These are phyloP conservation scores for Lissonota sp. DNA, from an alignment of 2,888 invertebrate genomes.

Conservation along the genomic window DNA sequence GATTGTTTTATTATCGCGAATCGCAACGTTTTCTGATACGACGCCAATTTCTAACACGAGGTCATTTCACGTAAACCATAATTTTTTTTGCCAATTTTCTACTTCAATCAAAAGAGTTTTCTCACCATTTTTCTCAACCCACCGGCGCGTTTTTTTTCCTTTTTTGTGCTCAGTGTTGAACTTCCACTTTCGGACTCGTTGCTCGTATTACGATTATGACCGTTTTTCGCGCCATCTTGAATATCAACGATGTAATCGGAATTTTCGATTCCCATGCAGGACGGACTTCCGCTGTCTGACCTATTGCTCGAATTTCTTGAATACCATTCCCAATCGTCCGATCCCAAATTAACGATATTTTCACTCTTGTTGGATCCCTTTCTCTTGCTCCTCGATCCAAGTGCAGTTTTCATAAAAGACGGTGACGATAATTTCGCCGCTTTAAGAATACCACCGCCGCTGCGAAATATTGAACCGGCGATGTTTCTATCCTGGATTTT, in stretches of 20 bases:
- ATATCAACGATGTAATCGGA: slow-evolving; percentile 35
- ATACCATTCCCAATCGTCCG: slow-evolving; percentile 80
- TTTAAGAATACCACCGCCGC: slow-evolving; percentile 69
- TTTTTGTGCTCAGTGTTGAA: slow-evolving; percentile 80
- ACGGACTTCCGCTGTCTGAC: slow-evolving; percentile 68
- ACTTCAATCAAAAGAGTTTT: slow-evolving; percentile 90
- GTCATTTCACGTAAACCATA: neutral
- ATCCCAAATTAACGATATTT: slow-evolving; percentile 73
- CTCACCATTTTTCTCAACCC: slow-evolving; percentile 91
- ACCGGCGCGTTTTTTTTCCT: slow-evolving; percentile 87
- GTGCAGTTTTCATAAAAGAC: slow-evolving; percentile 84
- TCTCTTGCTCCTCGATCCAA: slow-evolving; percentile 81
- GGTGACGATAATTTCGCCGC: slow-evolving; percentile 77
- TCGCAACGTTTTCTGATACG: neutral
- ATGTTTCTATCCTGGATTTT: slow-evolving; percentile 29
- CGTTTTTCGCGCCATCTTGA: slow-evolving; percentile 59
- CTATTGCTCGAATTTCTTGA: slow-evolving; percentile 68
- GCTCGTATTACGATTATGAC: slow-evolving; percentile 73
- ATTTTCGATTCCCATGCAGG: slow-evolving; percentile 42
- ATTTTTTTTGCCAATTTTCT: slow-evolving; percentile 46
- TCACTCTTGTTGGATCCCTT: slow-evolving; percentile 68
- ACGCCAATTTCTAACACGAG: slow-evolving; percentile 1
- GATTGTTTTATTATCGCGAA: neutral
- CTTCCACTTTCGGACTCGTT: slow-evolving; percentile 76
- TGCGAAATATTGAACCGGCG: slow-evolving; percentile 37